phyloP scores from a whole-genome alignment of 2,113 vertebrate species.

The Sebastes fasciatus region DNA sequence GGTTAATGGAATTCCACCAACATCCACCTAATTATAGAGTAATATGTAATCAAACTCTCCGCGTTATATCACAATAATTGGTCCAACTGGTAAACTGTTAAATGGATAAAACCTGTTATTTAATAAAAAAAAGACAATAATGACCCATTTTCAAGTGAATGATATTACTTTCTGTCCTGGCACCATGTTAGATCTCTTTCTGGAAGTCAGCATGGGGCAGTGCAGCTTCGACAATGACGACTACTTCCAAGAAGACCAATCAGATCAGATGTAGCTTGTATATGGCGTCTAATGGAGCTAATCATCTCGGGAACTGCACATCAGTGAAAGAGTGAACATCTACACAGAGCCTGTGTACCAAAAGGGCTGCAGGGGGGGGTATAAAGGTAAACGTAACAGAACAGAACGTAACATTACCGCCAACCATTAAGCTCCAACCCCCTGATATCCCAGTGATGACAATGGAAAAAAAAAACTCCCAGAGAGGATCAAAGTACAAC shows the following conservation, averaged over 20 bases:
- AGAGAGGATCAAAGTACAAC: conserved; percentile 33
- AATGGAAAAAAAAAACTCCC: conserved; percentile 5
- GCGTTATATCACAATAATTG: conserved; percentile 1
- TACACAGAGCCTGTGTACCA: conserved; percentile 14
- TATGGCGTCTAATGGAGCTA: not conserved
- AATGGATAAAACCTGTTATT: not conserved
- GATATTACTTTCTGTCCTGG: not conserved
- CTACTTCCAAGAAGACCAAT: conserved; percentile 5
- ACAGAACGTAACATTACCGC: conserved; percentile 34
- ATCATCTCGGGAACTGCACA: conserved; percentile 4
- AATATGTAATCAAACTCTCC: not conserved
- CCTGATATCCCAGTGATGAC: not conserved
- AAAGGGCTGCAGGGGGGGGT: not conserved
- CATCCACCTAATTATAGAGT: not conserved
- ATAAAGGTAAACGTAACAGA: conserved; percentile 16
- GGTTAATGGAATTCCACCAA: not conserved
- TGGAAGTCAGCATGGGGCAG: not conserved
- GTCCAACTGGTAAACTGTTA: not conserved
- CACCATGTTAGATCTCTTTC: not conserved
- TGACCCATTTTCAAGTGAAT: not conserved
- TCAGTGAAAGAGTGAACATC: conserved; percentile 3
- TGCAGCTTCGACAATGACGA: conserved; percentile 2
- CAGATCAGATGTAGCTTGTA: not conserved
- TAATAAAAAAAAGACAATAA: conserved; percentile 9
- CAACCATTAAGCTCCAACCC: not conserved